Evolutionary conservation across 2,797 vertebrate genomes (phyloP).

Genomic region (Myotis vivesi): DNA sequence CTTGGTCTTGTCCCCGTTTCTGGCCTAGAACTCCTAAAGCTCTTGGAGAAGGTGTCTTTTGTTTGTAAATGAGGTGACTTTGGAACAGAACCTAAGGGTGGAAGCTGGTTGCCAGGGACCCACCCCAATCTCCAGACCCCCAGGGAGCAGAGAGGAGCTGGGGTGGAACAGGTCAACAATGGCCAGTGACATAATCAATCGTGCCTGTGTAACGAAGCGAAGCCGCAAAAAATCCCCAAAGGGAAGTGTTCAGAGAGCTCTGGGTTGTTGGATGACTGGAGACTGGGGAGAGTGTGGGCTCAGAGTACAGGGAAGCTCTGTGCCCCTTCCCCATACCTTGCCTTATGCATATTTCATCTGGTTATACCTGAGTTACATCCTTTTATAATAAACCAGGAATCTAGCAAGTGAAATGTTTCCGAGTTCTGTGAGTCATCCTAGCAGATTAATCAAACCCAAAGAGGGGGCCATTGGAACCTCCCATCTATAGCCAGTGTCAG

Average conservation of each 20-base stretch:
- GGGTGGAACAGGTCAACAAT: background rate
- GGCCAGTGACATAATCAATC: background rate
- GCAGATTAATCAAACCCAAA: background rate
- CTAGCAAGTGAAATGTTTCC: background rate
- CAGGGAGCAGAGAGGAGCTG: background rate
- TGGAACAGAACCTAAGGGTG: background rate
- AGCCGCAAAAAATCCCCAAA: background rate
- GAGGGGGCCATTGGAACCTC: background rate
- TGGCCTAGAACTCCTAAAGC: background rate
- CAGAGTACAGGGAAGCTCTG: background rate
- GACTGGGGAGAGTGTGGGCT: background rate
- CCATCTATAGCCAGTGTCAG: background rate
- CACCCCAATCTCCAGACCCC: background rate
- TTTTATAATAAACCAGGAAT: background rate
- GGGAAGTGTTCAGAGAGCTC: background rate
- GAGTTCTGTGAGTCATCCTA: background rate
- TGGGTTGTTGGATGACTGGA: background rate
- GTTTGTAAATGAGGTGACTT: background rate
- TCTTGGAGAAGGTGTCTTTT: background rate
- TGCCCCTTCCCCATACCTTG: background rate
- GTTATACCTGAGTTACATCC: background rate
- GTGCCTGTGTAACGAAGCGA: background rate
- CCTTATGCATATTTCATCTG: background rate
- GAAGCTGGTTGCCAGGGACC: background rate
- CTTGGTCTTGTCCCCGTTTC: background rate